Percentiles rank a stretch among this genome's conserved stretches.
Conservation (phyloP, 2,888 invertebrate species). For the Copidosoma aretas region DNA sequence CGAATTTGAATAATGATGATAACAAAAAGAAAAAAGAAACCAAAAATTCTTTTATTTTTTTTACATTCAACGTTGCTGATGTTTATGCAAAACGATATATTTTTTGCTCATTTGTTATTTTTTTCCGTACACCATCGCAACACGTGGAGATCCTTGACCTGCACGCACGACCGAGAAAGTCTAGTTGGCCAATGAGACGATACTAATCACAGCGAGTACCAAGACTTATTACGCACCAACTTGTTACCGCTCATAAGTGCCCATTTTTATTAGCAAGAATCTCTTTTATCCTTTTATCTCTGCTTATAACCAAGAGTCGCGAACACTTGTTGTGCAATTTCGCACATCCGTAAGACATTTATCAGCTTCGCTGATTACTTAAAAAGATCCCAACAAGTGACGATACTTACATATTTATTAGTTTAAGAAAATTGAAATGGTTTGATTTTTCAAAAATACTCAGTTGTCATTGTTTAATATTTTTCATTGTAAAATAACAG, state of each 20-base stretch:
- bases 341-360: neutral
- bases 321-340: neutral
- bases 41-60: neutral
- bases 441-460: too few relatives aligned
- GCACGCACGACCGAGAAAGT: slow-evolving; percentile 53
- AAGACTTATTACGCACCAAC: slow-evolving; percentile 38
- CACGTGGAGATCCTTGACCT: slow-evolving; percentile 54
- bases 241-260: slow-evolving; percentile 36
- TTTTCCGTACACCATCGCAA: neutral
- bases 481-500: neutral
- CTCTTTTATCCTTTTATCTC: neutral
- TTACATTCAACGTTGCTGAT: neutral
- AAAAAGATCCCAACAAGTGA: neutral
- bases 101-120: neutral
- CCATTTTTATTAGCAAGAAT: slow-evolving; percentile 12
- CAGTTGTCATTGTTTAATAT: too few relatives aligned
- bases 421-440: neutral
- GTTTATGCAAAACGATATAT: neutral
- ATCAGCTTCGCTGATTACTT: neutral
- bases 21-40: neutral
- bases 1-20: neutral
- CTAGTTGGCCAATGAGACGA: slow-evolving; percentile 46
- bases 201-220: slow-evolving; percentile 40
- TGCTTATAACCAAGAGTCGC: neutral
- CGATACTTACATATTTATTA: neutral